Percentiles rank a stretch among this genome's conserved stretches.
Evolutionary conservation across 1,140 invertebrate genomes (phyloP).

Genomic region (Drosophila ananassae): DNA sequence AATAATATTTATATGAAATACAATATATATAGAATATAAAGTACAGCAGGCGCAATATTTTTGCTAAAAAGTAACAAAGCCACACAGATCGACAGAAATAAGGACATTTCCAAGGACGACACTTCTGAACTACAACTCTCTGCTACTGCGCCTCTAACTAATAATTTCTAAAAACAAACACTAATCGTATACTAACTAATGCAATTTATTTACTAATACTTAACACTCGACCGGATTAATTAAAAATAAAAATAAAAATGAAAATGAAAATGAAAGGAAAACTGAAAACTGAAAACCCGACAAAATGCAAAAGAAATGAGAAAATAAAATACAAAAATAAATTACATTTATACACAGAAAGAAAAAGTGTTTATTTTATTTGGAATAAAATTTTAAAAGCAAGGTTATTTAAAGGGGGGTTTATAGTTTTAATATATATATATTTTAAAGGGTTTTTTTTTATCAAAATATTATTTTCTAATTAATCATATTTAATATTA

Average conservation of each 20-base stretch:
- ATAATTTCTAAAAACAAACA: conserved; percentile 49
- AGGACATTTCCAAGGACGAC: conserved; percentile 5
- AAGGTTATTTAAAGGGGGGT: no score
- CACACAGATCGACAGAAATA: conserved; percentile 17
- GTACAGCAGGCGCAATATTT: conserved; percentile 51
- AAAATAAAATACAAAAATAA: conserved; percentile 37
- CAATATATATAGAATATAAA: conserved; percentile 26
- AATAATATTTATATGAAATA: conserved; percentile 50
- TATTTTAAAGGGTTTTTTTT: no score
- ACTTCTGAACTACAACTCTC: conserved; percentile 28
- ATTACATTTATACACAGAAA: conserved; percentile 55
- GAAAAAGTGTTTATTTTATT: neutral
- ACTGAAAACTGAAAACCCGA: neutral
- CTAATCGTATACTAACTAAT: conserved; percentile 59
- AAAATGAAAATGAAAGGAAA: no score
- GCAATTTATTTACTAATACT: conserved; percentile 63
- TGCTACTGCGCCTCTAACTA: conserved; percentile 61
- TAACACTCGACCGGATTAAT: conserved; percentile 49
- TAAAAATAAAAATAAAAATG: neutral
- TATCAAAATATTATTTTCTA: no score
- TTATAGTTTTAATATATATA: no score
- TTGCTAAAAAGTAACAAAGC: conserved; percentile 30
- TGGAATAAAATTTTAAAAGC: no score
- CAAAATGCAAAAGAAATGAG: conserved; percentile 33
- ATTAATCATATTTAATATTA: neutral